These are phyloP conservation scores for Porites cylindrica DNA, from an alignment of 92 coral and sea anemone genomes.

Conservation along the genomic window DNA sequence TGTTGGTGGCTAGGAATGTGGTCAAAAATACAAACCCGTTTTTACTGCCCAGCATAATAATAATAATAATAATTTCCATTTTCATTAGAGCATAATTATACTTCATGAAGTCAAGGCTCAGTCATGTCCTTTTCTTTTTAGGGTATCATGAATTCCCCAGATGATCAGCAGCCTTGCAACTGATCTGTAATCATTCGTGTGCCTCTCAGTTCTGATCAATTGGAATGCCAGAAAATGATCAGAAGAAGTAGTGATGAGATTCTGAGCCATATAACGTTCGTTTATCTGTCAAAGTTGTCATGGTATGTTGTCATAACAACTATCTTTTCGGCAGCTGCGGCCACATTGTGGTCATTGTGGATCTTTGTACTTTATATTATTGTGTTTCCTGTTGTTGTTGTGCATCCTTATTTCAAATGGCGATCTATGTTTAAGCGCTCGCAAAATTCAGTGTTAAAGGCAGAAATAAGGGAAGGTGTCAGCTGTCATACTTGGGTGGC, in stretches of 20 bases:
- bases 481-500: conserved; percentile 75
- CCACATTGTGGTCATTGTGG: conserved; percentile 65
- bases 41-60: too few species aligned
- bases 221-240: conserved; percentile 63
- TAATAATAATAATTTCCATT: too few species aligned
- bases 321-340: conserved; percentile 48
- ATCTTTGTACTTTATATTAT: conserved; percentile 40
- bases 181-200: conserved; percentile 51
- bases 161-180: too few species aligned
- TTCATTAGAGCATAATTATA: too few species aligned
- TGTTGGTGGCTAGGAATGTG: too few species aligned
- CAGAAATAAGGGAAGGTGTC: conserved; percentile 56
- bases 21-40: too few species aligned
- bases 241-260: conserved; percentile 54
- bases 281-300: conserved; percentile 50
- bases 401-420: conserved; percentile 51
- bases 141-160: too few species aligned
- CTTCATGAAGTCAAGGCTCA: too few species aligned
- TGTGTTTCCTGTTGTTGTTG: conserved; percentile 38
- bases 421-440: conserved; percentile 35
- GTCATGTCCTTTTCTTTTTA: too few species aligned
- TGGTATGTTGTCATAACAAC: conserved; percentile 47
- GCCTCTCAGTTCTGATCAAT: conserved; percentile 65
- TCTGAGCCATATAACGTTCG: conserved; percentile 18
- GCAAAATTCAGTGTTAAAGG: conserved; percentile 44